phyloP scores from a whole-genome alignment of 1,140 invertebrate genomes.

The Brachionus asplanchnoidis region DNA sequence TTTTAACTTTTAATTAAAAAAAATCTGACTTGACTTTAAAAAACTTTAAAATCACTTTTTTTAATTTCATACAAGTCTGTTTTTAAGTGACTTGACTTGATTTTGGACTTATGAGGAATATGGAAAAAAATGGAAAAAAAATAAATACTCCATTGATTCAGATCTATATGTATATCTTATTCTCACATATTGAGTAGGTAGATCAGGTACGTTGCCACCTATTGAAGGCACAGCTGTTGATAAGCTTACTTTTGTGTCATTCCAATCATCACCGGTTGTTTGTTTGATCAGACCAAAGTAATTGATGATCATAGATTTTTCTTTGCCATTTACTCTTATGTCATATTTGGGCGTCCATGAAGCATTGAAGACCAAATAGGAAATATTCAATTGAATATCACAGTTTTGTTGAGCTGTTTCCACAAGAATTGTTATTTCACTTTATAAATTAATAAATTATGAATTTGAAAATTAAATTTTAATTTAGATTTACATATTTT shows the following conservation, averaged over 20 bases:
- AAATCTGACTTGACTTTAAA: no score
- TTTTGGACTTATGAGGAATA: neutral
- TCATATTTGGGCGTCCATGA: slow-evolving; percentile 55
- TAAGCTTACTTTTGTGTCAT: slow-evolving; percentile 53
- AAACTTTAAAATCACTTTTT: no score
- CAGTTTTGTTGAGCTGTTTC: slow-evolving; percentile 45
- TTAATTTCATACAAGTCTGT: neutral
- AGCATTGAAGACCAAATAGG: slow-evolving; percentile 52
- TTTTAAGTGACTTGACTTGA: neutral
- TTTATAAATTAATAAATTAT: slow-evolving; percentile 35
- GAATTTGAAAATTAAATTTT: neutral
- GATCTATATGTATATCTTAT: slow-evolving; percentile 43
- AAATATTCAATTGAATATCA: slow-evolving; percentile 47
- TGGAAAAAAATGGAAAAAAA: neutral
- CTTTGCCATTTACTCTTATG: slow-evolving; percentile 51
- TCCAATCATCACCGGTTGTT: slow-evolving; percentile 58
- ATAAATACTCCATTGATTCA: neutral
- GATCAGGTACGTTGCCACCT: slow-evolving; percentile 53
- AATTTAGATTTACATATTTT: neutral
- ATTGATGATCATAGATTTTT: slow-evolving; percentile 48
- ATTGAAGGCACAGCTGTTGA: slow-evolving; percentile 56
- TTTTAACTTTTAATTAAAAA: no score
- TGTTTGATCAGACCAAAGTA: slow-evolving; percentile 58
- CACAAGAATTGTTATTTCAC: slow-evolving; percentile 48
- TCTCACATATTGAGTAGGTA: slow-evolving; percentile 47